Conservation (phyloP, 2,888 invertebrate species). For the Tachystola acroxantha region DNA sequence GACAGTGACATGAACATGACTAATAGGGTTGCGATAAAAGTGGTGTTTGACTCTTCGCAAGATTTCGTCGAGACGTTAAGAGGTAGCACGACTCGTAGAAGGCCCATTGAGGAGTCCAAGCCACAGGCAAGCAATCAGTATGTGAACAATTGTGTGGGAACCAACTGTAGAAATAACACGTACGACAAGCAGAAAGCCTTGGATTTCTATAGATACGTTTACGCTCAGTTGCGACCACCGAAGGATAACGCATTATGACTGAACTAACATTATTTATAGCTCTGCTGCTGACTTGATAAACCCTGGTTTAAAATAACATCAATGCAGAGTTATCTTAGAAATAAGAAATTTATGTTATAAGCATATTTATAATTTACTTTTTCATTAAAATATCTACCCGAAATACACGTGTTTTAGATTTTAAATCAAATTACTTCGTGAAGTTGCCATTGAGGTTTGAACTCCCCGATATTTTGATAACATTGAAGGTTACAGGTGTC, state of each 20-base stretch:
- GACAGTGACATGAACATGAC: slow-evolving; percentile 59
- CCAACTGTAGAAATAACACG: slow-evolving; percentile 52
- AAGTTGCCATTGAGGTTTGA: too few relatives aligned
- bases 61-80: slow-evolving; percentile 67
- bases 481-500: too few relatives aligned
- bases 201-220: slow-evolving; percentile 72
- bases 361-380: too few relatives aligned
- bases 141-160: slow-evolving; percentile 47
- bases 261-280: too few relatives aligned
- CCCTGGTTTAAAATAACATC: too few relatives aligned
- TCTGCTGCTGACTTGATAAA: too few relatives aligned
- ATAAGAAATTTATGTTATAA: slow-evolving; percentile 20
- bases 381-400: too few relatives aligned
- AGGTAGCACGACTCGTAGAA: slow-evolving; percentile 42
- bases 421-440: too few relatives aligned
- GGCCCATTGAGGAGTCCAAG: slow-evolving; percentile 32
- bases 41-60: slow-evolving; percentile 62
- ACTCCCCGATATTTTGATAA: too few relatives aligned
- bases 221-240: slow-evolving; percentile 61
- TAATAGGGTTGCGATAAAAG: slow-evolving; percentile 61
- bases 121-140: slow-evolving; percentile 41
- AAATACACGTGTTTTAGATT: too few relatives aligned
- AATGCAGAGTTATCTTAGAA: too few relatives aligned
- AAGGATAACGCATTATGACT: slow-evolving; percentile 38
- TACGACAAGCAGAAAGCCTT: slow-evolving; percentile 66